Evolutionary conservation across 2,888 invertebrate genomes (phyloP).

Genomic region (Meloe dianella): DNA sequence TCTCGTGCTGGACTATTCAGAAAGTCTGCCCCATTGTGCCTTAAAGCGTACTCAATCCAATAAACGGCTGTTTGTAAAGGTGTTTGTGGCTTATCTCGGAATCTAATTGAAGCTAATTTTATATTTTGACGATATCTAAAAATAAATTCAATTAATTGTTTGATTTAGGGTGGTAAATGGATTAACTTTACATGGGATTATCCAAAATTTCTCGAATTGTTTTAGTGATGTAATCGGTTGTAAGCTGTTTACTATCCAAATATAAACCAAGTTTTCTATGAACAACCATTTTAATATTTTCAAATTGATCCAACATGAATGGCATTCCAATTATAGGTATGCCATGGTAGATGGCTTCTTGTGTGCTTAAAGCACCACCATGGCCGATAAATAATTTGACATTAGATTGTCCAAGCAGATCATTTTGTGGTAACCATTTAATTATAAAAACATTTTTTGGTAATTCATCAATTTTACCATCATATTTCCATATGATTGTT

Average conservation of each 20-base stretch:
- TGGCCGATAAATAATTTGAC: constrained; percentile 37
- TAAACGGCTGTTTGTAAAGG: constrained; percentile 28
- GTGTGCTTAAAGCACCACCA: constrained; percentile 41
- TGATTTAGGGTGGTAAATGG: background rate
- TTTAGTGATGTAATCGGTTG: constrained; percentile 31
- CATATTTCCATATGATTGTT: constrained; percentile 58
- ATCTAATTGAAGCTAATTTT: constrained; percentile 27
- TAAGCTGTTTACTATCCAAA: constrained; percentile 38
- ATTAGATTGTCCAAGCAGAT: constrained; percentile 4
- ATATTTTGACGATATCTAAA: constrained; percentile 29
- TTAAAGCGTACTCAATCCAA: constrained; percentile 35
- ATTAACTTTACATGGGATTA: constrained; percentile 34
- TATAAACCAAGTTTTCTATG: constrained; percentile 40
- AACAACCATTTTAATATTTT: constrained; percentile 46
- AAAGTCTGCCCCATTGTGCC: constrained; percentile 31
- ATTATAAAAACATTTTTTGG: constrained; percentile 39
- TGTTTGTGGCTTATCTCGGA: constrained; percentile 30
- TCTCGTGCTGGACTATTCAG: constrained; percentile 15
- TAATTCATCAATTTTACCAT: constrained; percentile 46
- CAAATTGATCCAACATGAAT: constrained; percentile 40
- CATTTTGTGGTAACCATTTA: constrained; percentile 29
- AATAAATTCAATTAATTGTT: constrained; percentile 1
- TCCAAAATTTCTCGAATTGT: constrained; percentile 38
- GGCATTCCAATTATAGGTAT: constrained; percentile 42
- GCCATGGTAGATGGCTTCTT: constrained; percentile 40